These are phyloP conservation scores for Thereva nobilitata DNA, from an alignment of 2,888 invertebrate genomes.

Conservation along the genomic window DNA sequence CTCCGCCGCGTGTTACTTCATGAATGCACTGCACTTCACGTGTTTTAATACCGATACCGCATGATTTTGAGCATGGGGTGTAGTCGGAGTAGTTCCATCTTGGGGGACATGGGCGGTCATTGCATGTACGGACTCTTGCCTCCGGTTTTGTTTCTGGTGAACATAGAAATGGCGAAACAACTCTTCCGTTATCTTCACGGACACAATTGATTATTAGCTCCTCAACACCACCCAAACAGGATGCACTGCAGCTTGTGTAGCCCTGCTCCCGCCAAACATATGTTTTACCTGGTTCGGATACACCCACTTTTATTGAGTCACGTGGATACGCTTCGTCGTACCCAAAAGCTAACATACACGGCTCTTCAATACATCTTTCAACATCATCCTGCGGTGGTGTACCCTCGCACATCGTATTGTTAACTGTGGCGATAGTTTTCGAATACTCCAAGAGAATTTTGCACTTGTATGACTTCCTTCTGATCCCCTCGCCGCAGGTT, in stretches of 20 bases:
- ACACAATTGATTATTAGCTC: constrained; percentile 88
- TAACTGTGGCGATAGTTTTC: constrained; percentile 82
- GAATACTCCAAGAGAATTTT: constrained; percentile 93
- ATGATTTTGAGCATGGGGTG: constrained; percentile 87
- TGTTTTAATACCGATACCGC: constrained; percentile 92
- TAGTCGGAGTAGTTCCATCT: constrained; percentile 92
- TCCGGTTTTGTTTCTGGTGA: constrained; percentile 86
- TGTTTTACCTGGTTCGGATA: constrained; percentile 76
- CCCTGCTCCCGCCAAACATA: constrained; percentile 90
- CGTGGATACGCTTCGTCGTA: constrained; percentile 57
- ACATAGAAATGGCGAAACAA: constrained; percentile 86
- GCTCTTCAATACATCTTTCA: constrained; percentile 79
- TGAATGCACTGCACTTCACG: constrained; percentile 69
- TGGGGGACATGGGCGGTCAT: constrained; percentile 94
- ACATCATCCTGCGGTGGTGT: constrained; percentile 80
- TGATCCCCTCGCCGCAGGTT: constrained; percentile 86
- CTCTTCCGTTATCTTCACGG: constrained; percentile 81
- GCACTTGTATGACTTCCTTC: constrained; percentile 88
- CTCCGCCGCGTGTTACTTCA: constrained; percentile 81
- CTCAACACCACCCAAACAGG: constrained; percentile 87
- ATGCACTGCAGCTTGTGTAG: constrained; percentile 91
- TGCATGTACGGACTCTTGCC: constrained; percentile 85
- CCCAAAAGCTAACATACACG: constrained; percentile 70
- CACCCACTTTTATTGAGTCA: constrained; percentile 66
- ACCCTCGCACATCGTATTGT: constrained; percentile 85